Conservation (phyloP, 2,113 vertebrate species). For the Pelusios castaneus region DNA sequence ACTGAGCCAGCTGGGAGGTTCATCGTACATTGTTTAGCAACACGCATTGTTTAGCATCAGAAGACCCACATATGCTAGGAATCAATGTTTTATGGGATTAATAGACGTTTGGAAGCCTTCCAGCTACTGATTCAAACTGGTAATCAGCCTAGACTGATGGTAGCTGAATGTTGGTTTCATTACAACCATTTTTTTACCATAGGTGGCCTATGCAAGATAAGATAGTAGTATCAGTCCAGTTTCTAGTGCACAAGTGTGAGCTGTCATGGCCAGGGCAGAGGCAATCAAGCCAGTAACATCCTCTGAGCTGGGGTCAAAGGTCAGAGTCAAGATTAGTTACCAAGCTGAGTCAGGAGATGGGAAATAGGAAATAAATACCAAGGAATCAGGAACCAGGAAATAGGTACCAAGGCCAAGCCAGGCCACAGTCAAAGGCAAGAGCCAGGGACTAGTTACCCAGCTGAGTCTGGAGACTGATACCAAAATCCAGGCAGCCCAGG, state of each 20-base stretch:
- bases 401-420: too few relatives aligned
- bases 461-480: not conserved
- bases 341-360: too few relatives aligned
- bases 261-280: not conserved
- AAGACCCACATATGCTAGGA: not conserved
- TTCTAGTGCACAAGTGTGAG: not conserved
- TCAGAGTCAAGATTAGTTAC: not conserved
- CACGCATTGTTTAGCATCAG: not conserved
- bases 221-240: not conserved
- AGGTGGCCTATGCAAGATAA: rapidly evolving
- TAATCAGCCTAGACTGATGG: not conserved
- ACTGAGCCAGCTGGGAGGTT: not conserved
- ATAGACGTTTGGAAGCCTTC: not conserved
- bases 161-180: not conserved
- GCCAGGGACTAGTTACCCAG: not conserved
- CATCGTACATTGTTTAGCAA: not conserved
- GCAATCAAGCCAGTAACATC: not conserved
- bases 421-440: too few relatives aligned
- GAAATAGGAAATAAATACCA: too few relatives aligned
- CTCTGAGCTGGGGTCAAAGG: not conserved
- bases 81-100: not conserved
- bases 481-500: not conserved
- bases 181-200: not conserved
- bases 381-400: too few relatives aligned
- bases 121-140: rapidly evolving